Evolutionary conservation across 1,140 invertebrate species (phyloP).

Genomic region (Mercenaria mercenaria): DNA sequence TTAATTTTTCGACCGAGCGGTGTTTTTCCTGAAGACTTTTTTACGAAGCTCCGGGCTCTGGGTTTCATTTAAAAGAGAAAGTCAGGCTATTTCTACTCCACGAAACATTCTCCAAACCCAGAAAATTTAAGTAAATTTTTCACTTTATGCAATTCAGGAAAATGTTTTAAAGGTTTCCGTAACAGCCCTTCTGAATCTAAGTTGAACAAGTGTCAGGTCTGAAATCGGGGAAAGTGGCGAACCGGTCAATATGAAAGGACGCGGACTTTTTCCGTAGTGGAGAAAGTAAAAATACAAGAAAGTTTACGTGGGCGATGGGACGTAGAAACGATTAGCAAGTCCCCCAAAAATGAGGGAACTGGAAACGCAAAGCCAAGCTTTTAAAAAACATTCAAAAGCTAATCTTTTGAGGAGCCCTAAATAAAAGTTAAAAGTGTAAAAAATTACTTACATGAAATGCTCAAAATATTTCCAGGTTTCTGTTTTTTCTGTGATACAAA

Average conservation of each 20-base stretch:
- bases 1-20: conserved; percentile 31
- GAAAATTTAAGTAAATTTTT: neutral
- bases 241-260: neutral
- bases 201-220: neutral
- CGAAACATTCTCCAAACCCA: conserved; percentile 18
- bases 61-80: neutral
- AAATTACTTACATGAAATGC: too few relatives aligned
- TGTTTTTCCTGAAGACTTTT: conserved; percentile 57
- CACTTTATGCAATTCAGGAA: conserved; percentile 40
- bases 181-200: neutral
- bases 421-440: too few relatives aligned
- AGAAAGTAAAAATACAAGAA: conserved; percentile 34
- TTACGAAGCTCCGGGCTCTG: neutral
- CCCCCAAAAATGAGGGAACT: conserved; percentile 43
- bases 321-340: conserved; percentile 55
- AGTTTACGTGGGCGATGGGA: conserved; percentile 54
- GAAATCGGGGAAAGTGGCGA: neutral
- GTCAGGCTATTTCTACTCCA: conserved; percentile 44
- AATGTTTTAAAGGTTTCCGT: neutral
- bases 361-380: conserved; percentile 45
- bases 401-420: conserved; percentile 36
- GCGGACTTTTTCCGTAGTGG: neutral
- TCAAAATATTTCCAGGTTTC: neutral
- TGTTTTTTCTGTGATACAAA: too few relatives aligned
- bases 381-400: conserved; percentile 60